Conservation (phyloP, 2,797 vertebrate genomes). For the Enteromius radiatus region DNA sequence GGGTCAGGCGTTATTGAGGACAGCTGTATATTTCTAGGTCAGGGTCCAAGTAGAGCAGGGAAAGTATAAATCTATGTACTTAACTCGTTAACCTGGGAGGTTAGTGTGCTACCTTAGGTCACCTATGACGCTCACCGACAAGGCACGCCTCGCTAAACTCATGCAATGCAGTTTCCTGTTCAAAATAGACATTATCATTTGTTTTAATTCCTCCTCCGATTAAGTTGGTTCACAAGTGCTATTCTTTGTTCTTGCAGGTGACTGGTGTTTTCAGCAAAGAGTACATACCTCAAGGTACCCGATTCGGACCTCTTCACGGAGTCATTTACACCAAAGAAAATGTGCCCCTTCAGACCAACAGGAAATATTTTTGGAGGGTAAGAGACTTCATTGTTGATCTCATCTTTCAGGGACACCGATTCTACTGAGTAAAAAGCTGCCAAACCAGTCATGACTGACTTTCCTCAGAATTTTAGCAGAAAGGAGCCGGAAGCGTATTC, state of each 20-base stretch:
- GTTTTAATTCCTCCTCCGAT: neutral
- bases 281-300: conserved; percentile 81
- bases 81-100: conserved; percentile 63
- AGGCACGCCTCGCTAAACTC: neutral
- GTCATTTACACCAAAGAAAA: conserved; percentile 79
- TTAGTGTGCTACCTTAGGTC: conserved; percentile 64
- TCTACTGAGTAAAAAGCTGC: conserved; percentile 19
- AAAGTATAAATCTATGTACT: conserved; percentile 73
- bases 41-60: conserved; percentile 46
- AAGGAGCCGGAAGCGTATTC: conserved; percentile 5
- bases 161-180: neutral
- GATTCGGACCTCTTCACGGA: conserved; percentile 80
- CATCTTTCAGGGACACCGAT: neutral
- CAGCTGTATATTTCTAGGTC: conserved; percentile 2
- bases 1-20: neutral
- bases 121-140: neutral
- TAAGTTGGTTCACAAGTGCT: neutral
- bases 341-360: conserved; percentile 76
- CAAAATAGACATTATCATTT: neutral
- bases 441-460: conserved; percentile 44
- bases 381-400: conserved; percentile 52
- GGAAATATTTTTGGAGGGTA: conserved; percentile 85
- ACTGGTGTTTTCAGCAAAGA: conserved; percentile 82
- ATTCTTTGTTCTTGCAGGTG: conserved; percentile 67
- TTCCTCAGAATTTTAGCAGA: conserved; percentile 44